These are phyloP conservation scores for Xestoiulus laeticollis DNA, from an alignment of 2,888 invertebrate species.

Conservation along the genomic window DNA sequence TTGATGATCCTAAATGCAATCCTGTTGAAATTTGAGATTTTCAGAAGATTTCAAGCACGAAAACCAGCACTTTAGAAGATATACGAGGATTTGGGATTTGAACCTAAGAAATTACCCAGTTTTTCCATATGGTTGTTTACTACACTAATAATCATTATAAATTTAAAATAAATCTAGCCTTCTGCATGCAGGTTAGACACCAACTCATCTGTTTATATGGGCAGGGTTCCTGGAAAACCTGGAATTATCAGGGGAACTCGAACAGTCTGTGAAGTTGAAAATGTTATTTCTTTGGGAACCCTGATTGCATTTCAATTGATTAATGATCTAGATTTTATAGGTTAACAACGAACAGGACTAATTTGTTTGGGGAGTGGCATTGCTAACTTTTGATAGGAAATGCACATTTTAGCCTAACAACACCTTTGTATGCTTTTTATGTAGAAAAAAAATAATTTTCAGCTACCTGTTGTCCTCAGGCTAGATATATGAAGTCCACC, in stretches of 20 bases:
- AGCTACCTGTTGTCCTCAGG: not conserved
- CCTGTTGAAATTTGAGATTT: not conserved
- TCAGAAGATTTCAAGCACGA: not conserved
- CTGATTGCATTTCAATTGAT: not conserved
- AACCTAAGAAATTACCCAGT: not conserved
- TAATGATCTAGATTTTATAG: not conserved
- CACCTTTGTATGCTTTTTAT: not conserved
- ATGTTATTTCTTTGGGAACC: too few species aligned
- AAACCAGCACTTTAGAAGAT: not conserved
- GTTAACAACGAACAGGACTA: not conserved
- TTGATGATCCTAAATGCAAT: not conserved
- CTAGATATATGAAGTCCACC: not conserved
- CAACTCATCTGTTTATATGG: too few species aligned
- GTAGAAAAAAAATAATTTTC: conserved; percentile 11
- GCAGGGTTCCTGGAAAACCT: too few species aligned
- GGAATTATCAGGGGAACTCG: too few species aligned
- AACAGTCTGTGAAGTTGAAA: too few species aligned
- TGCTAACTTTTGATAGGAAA: not conserved
- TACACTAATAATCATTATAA: not conserved
- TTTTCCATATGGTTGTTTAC: not conserved
- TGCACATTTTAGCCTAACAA: not conserved
- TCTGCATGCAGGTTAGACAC: too few species aligned
- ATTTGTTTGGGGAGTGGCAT: not conserved
- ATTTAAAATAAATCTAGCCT: not conserved
- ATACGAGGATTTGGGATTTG: not conserved